Evolutionary conservation across 2,113 vertebrate species (phyloP).

Genomic region (Puffinus mauretanicus): DNA sequence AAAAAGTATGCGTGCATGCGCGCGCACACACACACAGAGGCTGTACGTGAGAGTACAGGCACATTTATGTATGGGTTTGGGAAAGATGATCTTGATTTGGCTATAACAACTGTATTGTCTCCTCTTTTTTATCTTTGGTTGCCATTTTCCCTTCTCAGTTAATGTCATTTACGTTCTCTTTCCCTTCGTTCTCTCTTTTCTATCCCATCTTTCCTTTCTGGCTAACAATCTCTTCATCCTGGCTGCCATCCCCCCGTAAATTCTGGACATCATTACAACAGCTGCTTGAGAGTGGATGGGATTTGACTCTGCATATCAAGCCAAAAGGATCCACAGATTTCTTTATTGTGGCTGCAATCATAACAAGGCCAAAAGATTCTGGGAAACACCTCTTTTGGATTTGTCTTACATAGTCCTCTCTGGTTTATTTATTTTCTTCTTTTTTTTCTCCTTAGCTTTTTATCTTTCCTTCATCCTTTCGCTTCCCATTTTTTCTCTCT

Average conservation of each 20-base stretch:
- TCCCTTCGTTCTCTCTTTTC: neutral
- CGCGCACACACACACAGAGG: neutral
- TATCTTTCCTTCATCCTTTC: neutral
- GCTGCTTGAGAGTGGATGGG: neutral
- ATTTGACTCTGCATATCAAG: neutral
- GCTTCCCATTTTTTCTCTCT: neutral
- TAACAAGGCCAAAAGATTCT: neutral
- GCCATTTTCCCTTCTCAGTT: neutral
- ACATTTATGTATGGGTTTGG: neutral
- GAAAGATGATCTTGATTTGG: neutral
- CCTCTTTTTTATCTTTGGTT: neutral
- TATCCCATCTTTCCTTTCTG: neutral
- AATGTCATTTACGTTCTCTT: neutral
- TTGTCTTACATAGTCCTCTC: neutral
- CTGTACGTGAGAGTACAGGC: accelerated
- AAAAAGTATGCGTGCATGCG: neutral
- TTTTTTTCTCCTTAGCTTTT: neutral
- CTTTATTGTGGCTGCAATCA: neutral
- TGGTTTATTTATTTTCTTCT: neutral
- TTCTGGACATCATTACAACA: neutral
- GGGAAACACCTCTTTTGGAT: neutral
- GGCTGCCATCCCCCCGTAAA: neutral
- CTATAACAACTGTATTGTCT: neutral
- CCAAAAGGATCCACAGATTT: neutral
- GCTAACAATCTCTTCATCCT: neutral